Percentiles rank a stretch among this genome's conserved stretches.
Conservation (phyloP, 2,888 invertebrate species). For the Dryococelus australis region DNA sequence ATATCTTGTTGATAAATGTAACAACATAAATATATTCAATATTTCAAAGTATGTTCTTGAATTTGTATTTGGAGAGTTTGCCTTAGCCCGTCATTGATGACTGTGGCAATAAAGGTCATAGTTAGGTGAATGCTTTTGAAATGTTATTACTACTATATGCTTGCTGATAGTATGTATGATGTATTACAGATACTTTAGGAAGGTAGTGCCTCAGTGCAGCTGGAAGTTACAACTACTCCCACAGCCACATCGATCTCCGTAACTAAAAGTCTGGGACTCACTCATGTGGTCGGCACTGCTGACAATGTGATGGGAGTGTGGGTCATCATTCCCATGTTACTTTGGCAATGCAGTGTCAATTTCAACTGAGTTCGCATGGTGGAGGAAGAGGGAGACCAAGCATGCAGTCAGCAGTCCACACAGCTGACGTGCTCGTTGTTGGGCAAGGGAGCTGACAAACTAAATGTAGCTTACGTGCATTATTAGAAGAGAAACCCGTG, state of each 20-base stretch:
- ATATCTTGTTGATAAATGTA: no score
- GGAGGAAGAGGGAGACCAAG: constrained; percentile 10
- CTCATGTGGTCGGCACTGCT: neutral
- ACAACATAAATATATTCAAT: no score
- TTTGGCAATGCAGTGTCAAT: neutral
- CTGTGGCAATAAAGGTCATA: no score
- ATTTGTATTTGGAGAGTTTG: no score
- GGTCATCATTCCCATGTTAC: neutral
- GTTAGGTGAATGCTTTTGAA: no score
- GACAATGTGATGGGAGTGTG: neutral
- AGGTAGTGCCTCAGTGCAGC: constrained; percentile 8
- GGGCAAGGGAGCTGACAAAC: neutral
- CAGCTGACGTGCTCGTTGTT: neutral
- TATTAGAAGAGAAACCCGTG: neutral
- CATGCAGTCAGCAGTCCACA: constrained; percentile 6
- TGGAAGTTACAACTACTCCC: neutral
- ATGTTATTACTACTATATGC: no score
- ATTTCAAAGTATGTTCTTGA: no score
- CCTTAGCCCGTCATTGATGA: no score
- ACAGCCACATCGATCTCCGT: neutral
- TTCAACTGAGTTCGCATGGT: neutral
- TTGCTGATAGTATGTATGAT: neutral
- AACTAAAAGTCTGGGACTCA: neutral
- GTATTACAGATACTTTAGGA: neutral
- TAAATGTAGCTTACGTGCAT: constrained; percentile 16